Base-by-base conservation (phyloP, 2,888 invertebrate genomes). In the Athalia rosae region DNA sequence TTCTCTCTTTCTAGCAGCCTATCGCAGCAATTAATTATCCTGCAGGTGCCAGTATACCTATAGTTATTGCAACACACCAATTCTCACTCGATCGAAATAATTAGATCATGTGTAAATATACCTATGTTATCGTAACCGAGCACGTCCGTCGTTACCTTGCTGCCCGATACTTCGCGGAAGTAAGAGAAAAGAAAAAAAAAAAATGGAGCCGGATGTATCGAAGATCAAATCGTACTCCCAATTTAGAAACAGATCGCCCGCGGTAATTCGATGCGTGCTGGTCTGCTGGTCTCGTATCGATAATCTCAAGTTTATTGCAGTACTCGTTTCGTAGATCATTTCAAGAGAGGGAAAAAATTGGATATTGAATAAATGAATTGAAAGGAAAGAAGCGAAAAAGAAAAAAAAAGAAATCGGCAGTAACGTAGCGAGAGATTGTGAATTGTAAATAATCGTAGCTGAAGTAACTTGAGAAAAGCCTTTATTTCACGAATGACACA, bases 1-100 rank as follows among this genome's bases (percentile, higher is more conserved):
- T 85, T 89, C 88, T 89, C 87, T 89, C 88, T 89, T 89, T 89
- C 89, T 89, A 89, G 89, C 89, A 89, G 89, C 89, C 89, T 89
- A 88, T 90, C 89, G 89, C 89, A 90, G 89, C 89, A 89, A 88
- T 86, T 28, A 28, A 28, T 28, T 28, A 28, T 28, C 28, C 28
- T 28, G 89, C 89, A 89, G 89, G 89, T 90, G 89, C 89, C 89
- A 89, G 87, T 85, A 85, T 50, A 86, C 82, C 84, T 77, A 58
- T 66, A 69, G 58, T 87, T 87, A 85, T 86, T 84, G 85, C 85
- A 86, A 83, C 85, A 89, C 88, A 89, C 88, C 86, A 89, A 28
- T 28, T 28, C 84, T 86, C 87, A 88, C 88, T 88, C 86, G 86
- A 87, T 85, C 84, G 84, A 58, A 66, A 77, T 62, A 71, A 43